Evolutionary conservation across 1,140 invertebrate genomes (phyloP).

Genomic region (Dendroctonus valens): DNA sequence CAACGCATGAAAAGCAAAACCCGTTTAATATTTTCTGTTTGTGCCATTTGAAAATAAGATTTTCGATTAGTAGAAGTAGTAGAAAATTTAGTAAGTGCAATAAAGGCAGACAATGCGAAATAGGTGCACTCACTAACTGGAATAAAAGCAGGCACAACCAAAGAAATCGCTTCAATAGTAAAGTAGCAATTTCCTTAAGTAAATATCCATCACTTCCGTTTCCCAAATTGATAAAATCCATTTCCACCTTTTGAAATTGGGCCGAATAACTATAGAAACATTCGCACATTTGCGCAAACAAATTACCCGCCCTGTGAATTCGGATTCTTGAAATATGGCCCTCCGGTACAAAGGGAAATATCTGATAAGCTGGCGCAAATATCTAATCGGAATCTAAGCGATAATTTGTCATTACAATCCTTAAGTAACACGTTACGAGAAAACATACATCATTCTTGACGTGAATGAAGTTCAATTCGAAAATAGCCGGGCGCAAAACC

Average conservation of each 20-base stretch:
- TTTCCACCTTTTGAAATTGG: background rate
- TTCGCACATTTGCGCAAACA: conserved; percentile 1
- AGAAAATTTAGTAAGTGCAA: too few relatives aligned
- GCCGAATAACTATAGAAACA: conserved; percentile 1
- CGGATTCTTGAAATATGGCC: conserved; percentile 16
- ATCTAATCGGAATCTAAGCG: conserved; percentile 39
- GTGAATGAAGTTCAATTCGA: conserved; percentile 30
- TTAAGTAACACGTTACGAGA: conserved; percentile 37
- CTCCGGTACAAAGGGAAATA: conserved; percentile 18
- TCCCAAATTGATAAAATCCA: conserved; percentile 2
- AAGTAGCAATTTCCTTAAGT: too few relatives aligned
- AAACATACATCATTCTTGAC: conserved; percentile 38
- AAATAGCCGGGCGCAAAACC: conserved; percentile 9
- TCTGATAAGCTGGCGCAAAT: conserved; percentile 33
- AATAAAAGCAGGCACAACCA: too few relatives aligned
- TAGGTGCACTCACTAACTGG: too few relatives aligned
- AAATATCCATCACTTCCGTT: background rate
- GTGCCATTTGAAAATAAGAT: too few relatives aligned
- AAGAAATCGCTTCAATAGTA: too few relatives aligned
- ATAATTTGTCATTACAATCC: conserved; percentile 43
- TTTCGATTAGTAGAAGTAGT: too few relatives aligned
- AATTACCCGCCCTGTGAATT: background rate
- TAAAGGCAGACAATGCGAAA: too few relatives aligned
- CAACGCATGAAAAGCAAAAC: too few relatives aligned
- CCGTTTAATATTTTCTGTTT: too few relatives aligned